These are phyloP conservation scores for Drosophila atripex DNA, from an alignment of 2,888 invertebrate genomes.

Conservation along the genomic window DNA sequence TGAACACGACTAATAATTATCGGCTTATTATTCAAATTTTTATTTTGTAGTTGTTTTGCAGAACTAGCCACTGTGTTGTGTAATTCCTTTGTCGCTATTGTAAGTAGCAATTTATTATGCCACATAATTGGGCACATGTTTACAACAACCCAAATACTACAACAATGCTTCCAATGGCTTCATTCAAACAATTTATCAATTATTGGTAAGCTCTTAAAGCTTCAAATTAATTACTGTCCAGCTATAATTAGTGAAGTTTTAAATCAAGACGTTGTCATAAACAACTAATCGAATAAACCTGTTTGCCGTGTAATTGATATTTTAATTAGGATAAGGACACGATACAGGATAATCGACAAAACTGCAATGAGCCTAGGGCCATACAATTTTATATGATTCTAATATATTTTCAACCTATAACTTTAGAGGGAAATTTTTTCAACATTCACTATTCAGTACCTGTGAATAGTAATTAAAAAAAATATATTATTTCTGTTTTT, in stretches of 20 bases:
- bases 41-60: background rate
- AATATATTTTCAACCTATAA: too few relatives aligned
- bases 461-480: too few relatives aligned
- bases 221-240: constrained; percentile 60
- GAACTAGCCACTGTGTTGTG: background rate
- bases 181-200: constrained; percentile 58
- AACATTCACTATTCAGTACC: too few relatives aligned
- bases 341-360: background rate
- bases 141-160: constrained; percentile 13
- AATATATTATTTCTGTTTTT: too few relatives aligned
- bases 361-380: too few relatives aligned
- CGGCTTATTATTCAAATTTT: background rate
- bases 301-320: background rate
- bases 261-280: constrained; percentile 1
- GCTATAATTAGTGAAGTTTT: constrained; percentile 37
- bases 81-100: constrained; percentile 59
- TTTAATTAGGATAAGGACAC: background rate
- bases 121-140: constrained; percentile 47
- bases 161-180: constrained; percentile 53
- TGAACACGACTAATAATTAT: background rate
- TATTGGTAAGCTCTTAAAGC: constrained; percentile 34
- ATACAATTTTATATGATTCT: too few relatives aligned
- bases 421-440: too few relatives aligned
- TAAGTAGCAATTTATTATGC: constrained; percentile 62
- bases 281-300: background rate